Evolutionary conservation across 35 echinoderm and acorn worm species (phyloP), one percentile per base, ranked within the genome.

Genomic region (Apostichopus japonicus): DNA sequence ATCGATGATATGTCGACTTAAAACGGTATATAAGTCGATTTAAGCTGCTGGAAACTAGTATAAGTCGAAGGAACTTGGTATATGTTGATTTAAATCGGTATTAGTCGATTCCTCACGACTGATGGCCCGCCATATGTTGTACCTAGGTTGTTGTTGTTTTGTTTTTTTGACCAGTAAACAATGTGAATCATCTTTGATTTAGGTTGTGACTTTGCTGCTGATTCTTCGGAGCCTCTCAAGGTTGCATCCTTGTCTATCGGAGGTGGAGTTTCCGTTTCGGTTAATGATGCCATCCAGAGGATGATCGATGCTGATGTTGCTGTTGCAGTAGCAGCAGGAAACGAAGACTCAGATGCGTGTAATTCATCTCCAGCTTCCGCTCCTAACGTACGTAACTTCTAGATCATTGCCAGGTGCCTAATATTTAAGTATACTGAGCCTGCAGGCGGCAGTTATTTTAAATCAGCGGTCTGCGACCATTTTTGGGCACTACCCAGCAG

Each of bases 191-290:
- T 33, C 44, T 7, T 84, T 84, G 19, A 53, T 61, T 6, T 22
- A 90, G 87, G 87, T 72, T 73, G 62, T 21, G 65, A 90, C 33
- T 90, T 24, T 25, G 87, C 21, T 17, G 87, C 87, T 67, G 87
- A 22, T 10, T 19, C 7, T 27, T 5, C 5, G 24, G 4, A 5
- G 5, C 21, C 87, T 51, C 8, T n/a, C 2, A 77, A 71, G 63
- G 25, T 95, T 1, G 94, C 84, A 7, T 95, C 94, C 5, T 72
- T 92, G 67, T 95, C 94, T 53, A 25, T 95, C 75, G 82, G 90
- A 55, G 94, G 94, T 33, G 94, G 94, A 6, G 56, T 51, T 6
- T 92, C 90, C 4, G 57, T 2, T 6, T 11, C 58, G 10, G 67
- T 88, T 16, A 81, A 95, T 51, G 84, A 95, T 78, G 81, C 94